These are phyloP conservation scores for Leuciscus idus DNA, from an alignment of 2,113 vertebrate species.

Conservation along the genomic window DNA sequence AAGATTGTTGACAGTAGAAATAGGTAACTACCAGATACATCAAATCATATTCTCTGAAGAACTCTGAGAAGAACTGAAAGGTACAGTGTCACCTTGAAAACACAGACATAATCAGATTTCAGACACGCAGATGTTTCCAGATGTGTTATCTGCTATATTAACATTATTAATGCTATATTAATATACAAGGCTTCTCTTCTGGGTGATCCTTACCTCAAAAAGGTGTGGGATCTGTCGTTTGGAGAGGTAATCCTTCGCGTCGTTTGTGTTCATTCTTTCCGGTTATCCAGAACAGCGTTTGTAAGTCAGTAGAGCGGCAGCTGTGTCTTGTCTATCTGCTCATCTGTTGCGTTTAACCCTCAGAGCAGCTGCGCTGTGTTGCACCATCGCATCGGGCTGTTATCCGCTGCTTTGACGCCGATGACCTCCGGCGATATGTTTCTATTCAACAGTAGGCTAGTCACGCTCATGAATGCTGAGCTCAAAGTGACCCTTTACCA, in stretches of 20 bases:
- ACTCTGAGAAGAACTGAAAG: neutral
- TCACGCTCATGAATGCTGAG: neutral
- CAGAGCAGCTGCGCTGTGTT: conserved; percentile 13
- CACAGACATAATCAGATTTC: neutral
- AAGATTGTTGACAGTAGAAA: neutral
- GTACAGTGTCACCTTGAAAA: neutral
- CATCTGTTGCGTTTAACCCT: conserved; percentile 30
- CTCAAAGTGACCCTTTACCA: neutral
- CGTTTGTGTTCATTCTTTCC: conserved; percentile 63
- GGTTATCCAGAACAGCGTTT: conserved; percentile 19
- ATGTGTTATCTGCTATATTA: neutral
- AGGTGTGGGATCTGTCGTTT: conserved; percentile 68
- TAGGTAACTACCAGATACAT: neutral
- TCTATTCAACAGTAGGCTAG: conserved; percentile 33
- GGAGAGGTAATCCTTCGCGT: conserved; percentile 68
- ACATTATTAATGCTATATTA: no score
- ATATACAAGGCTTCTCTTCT: neutral
- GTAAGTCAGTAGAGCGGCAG: conserved; percentile 7
- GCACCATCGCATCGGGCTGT: neutral
- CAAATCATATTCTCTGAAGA: neutral
- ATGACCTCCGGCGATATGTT: conserved; percentile 45
- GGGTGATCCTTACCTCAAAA: conserved; percentile 65
- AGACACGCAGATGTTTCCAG: neutral
- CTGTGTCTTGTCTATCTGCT: neutral
- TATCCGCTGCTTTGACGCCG: conserved; percentile 18